Conservation (phyloP, 2,113 vertebrate genomes). For the Peromyscus californicus region DNA sequence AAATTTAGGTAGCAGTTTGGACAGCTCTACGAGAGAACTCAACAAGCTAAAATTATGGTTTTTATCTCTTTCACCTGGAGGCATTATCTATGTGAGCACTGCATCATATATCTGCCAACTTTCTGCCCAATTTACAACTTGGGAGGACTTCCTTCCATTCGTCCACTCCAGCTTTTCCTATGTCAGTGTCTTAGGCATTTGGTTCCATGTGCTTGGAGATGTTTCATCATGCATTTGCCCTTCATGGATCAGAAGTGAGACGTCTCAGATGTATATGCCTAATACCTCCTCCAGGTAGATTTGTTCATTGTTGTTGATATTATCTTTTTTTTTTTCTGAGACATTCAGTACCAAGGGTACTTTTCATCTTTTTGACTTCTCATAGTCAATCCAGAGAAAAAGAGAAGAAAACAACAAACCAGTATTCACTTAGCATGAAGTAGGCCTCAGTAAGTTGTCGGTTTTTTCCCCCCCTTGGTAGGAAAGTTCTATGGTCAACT, state of each 20-base stretch:
- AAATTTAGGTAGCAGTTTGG: conserved; percentile 69
- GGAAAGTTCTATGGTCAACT: not conserved
- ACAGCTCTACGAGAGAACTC: conserved; percentile 67
- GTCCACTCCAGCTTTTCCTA: not conserved
- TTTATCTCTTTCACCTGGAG: conserved; percentile 69
- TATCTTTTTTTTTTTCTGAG: not conserved
- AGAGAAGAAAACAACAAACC: not conserved
- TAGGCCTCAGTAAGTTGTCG: not conserved
- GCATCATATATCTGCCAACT: conserved; percentile 47
- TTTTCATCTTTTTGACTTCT: not conserved
- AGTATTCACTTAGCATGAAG: not conserved
- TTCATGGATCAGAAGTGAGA: not conserved
- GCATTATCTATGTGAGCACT: conserved; percentile 5
- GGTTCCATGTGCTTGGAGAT: not conserved
- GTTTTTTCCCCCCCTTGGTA: not conserved
- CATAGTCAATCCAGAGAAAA: not conserved
- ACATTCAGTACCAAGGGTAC: accelerated
- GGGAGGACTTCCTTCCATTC: conserved; percentile 35
- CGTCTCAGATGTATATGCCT: not conserved
- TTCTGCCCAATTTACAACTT: conserved; percentile 45
- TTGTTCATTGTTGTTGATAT: not conserved
- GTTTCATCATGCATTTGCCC: conserved; percentile 35
- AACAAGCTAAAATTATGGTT: conserved; percentile 66
- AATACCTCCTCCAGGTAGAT: not conserved
- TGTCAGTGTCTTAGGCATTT: conserved; percentile 27